phyloP scores from a whole-genome alignment of 2,113 vertebrate species.

The Eubucco bourcierii region DNA sequence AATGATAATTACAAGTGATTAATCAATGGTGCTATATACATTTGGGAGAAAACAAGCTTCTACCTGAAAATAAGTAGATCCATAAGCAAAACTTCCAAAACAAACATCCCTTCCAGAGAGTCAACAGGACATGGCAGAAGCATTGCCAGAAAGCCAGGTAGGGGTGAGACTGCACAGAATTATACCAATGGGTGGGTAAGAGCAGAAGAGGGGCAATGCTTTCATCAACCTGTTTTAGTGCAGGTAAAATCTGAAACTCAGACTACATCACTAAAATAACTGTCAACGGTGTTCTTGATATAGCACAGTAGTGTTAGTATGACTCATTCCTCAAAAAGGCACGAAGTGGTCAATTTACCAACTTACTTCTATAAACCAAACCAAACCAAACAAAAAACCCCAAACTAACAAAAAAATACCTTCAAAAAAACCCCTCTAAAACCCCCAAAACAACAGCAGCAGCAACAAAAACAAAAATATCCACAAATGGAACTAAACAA shows the following conservation, averaged over 20 bases:
- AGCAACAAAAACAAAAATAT: no score
- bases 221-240: background rate
- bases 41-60: background rate
- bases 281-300: background rate
- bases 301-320: background rate
- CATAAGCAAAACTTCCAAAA: background rate
- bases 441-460: no score
- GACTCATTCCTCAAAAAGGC: background rate
- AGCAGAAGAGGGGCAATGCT: background rate
- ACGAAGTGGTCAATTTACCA: background rate
- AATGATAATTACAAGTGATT: constrained; percentile 23
- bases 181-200: no score
- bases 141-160: background rate
- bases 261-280: background rate
- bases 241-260: background rate
- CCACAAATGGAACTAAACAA: no score
- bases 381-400: no score
- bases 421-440: background rate
- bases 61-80: background rate
- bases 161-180: background rate
- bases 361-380: background rate
- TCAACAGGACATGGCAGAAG: background rate
- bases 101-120: background rate
- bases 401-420: no score
- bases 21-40: constrained; percentile 12